phyloP scores from a whole-genome alignment of 2,888 invertebrate genomes.

The Drosophila tripunctata region DNA sequence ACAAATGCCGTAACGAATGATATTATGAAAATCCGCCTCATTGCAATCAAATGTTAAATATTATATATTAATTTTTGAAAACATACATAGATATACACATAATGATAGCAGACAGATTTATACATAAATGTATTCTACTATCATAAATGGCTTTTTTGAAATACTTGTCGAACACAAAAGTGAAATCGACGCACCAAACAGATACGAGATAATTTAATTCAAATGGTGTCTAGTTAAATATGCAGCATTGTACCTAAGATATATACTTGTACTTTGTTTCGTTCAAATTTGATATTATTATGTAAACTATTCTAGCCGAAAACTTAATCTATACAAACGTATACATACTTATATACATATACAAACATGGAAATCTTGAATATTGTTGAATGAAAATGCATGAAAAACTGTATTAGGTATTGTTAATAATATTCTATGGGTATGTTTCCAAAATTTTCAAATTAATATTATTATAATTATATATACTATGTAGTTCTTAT shows the following conservation, averaged over 20 bases:
- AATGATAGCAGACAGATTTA: slow-evolving; percentile 36
- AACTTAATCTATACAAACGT: slow-evolving; percentile 38
- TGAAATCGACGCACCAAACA: slow-evolving; percentile 51
- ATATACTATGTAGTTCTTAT: slow-evolving; percentile 55
- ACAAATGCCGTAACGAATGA: slow-evolving; percentile 75
- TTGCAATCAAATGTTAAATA: slow-evolving; percentile 77
- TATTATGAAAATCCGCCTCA: slow-evolving; percentile 81
- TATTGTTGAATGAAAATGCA: slow-evolving; percentile 47
- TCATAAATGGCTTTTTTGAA: slow-evolving; percentile 50
- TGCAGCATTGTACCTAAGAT: slow-evolving; percentile 61
- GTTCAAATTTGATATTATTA: slow-evolving; percentile 41
- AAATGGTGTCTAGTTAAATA: slow-evolving; percentile 44
- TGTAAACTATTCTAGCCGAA: slow-evolving; percentile 39
- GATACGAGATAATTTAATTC: not conserved
- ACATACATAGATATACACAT: slow-evolving; percentile 35
- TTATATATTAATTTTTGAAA: slow-evolving; percentile 60
- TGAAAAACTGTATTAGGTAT: slow-evolving; percentile 45
- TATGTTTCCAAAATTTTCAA: slow-evolving; percentile 45
- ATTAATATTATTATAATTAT: slow-evolving; percentile 34
- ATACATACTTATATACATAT: slow-evolving; percentile 17
- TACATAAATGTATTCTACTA: slow-evolving; percentile 34
- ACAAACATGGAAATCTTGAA: slow-evolving; percentile 24
- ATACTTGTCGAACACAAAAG: slow-evolving; percentile 32
- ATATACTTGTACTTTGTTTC: slow-evolving; percentile 42
- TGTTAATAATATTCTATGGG: slow-evolving; percentile 40